These are phyloP conservation scores for Drosophila parvula DNA, from an alignment of 1,140 invertebrate species.

Conservation along the genomic window DNA sequence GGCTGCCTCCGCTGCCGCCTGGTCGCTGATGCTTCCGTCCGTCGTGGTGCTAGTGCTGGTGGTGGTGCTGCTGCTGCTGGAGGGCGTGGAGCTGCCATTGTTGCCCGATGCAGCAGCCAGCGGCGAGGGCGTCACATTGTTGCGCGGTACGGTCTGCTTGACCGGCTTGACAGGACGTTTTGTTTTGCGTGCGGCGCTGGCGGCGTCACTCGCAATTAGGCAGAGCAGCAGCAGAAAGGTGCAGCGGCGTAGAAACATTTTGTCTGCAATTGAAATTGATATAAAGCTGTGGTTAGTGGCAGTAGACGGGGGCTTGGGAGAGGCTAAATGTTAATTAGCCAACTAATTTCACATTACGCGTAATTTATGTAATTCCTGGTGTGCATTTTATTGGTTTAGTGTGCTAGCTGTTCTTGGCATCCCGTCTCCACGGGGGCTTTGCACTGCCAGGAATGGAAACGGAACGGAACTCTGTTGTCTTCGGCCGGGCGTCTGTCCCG, in stretches of 20 bases:
- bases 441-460: constrained; percentile 46
- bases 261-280: constrained; percentile 53
- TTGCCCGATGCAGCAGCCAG: constrained; percentile 40
- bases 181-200: constrained; percentile 79
- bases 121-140: constrained; percentile 76
- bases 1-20: constrained; percentile 33
- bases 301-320: constrained; percentile 10
- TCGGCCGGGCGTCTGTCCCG: constrained; percentile 2
- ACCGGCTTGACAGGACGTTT: constrained; percentile 83
- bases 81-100: constrained; percentile 35
- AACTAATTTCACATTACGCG: constrained; percentile 76
- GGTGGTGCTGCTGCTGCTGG: constrained; percentile 35
- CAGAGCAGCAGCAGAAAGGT: constrained; percentile 77
- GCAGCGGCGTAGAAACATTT: constrained; percentile 81
- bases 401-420: constrained; percentile 10
- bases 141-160: constrained; percentile 80
- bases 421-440: constrained; percentile 48
- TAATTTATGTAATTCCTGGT: constrained; percentile 80
- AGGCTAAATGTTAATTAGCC: constrained; percentile 71
- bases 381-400: constrained; percentile 71
- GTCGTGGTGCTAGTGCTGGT: constrained; percentile 40
- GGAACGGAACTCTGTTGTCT: constrained; percentile 67
- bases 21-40: constrained; percentile 41
- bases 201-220: constrained; percentile 78
- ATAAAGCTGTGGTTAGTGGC: constrained; percentile 4